Conservation (phyloP, 2,797 vertebrate genomes). For the Pelodytes ibericus region DNA sequence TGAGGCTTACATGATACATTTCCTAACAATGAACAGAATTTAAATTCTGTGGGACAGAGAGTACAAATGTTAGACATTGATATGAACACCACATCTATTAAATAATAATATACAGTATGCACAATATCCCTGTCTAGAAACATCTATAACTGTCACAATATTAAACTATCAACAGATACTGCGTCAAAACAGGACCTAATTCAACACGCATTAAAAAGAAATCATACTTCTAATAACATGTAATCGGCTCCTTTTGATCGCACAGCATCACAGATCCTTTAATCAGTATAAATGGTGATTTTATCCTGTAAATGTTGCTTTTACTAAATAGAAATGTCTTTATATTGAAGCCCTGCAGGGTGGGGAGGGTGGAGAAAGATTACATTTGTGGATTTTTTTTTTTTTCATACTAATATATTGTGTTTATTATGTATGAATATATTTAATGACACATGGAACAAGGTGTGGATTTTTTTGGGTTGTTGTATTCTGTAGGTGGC, state of each 20-base stretch:
- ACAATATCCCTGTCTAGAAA: too few species aligned
- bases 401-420: slow-evolving; percentile 99
- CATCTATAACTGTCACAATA: too few species aligned
- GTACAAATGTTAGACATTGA: too few species aligned
- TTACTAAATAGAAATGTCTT: slow-evolving; percentile 76
- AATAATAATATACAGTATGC: too few species aligned
- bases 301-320: slow-evolving; percentile 86
- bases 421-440: slow-evolving; percentile 99
- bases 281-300: too few species aligned
- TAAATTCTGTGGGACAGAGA: too few species aligned
- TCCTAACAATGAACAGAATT: too few species aligned
- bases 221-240: neutral
- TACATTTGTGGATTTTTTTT: slow-evolving; percentile 69
- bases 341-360: slow-evolving; percentile 75
- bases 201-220: too few species aligned
- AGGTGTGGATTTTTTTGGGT: slow-evolving; percentile 94
- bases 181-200: neutral
- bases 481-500: slow-evolving; percentile 77
- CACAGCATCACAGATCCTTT: too few species aligned
- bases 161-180: neutral
- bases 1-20: too few species aligned
- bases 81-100: too few species aligned
- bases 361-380: neutral
- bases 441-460: slow-evolving; percentile 97
- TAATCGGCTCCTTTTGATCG: too few species aligned